phyloP scores from a whole-genome alignment of 2,113 vertebrate species.

The Chamaetylas fuelleborni region DNA sequence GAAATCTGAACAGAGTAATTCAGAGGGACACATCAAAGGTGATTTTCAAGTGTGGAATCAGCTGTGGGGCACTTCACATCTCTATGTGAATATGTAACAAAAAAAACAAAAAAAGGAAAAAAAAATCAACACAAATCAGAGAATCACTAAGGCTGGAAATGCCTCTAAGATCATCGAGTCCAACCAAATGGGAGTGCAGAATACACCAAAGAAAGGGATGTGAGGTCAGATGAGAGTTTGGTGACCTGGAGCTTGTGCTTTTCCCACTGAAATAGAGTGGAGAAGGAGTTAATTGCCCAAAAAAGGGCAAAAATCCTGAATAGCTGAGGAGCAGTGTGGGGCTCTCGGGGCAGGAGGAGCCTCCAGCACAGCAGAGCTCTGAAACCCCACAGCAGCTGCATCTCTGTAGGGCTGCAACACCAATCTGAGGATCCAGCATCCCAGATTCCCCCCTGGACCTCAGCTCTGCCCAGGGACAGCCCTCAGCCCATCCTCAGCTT shows the following conservation, averaged over 20 bases:
- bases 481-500: neutral
- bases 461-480: neutral
- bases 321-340: accelerated
- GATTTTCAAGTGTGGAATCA: neutral
- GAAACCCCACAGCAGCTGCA: neutral
- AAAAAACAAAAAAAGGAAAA: no score
- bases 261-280: neutral
- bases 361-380: accelerated
- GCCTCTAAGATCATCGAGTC: neutral
- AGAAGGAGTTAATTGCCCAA: neutral
- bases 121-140: neutral
- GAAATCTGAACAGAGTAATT: neutral
- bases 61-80: neutral
- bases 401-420: neutral
- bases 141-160: neutral
- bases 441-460: accelerated
- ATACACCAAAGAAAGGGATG: neutral
- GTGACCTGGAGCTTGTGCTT: neutral
- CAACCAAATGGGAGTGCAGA: neutral
- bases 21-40: neutral
- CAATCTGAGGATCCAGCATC: accelerated
- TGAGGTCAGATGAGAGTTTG: neutral
- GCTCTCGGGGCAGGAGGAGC: neutral
- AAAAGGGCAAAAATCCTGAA: neutral
- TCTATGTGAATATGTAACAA: accelerated